phyloP scores from a whole-genome alignment of 2,797 vertebrate species.

The Cyclopterus lumpus region DNA sequence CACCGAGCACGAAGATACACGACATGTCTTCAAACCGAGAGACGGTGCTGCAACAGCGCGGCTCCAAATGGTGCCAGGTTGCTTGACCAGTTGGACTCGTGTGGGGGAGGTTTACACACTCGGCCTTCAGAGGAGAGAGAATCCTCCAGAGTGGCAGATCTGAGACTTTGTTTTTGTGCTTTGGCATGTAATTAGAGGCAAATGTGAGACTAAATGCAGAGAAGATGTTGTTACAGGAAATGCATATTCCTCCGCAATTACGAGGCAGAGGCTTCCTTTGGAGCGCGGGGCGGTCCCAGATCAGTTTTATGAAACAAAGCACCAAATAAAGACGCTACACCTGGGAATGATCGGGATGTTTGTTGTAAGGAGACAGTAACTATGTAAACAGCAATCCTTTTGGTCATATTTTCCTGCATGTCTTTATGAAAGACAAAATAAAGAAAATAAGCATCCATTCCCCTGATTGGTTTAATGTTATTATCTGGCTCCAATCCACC shows the following conservation, averaged over 20 bases:
- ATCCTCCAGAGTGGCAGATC: conserved; percentile 9
- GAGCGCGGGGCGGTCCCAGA: conserved; percentile 10
- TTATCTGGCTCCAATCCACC: too few relatives aligned
- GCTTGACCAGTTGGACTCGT: too few relatives aligned
- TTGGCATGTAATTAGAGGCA: conserved; percentile 41
- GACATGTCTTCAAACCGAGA: too few relatives aligned
- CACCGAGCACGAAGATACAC: too few relatives aligned
- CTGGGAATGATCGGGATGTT: not conserved
- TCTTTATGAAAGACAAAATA: not conserved
- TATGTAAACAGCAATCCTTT: too few relatives aligned
- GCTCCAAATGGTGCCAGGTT: too few relatives aligned
- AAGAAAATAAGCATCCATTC: too few relatives aligned
- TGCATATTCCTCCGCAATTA: conserved; percentile 53
- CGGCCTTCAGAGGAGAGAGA: not conserved
- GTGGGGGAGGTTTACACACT: not conserved
- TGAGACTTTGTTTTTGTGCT: conserved; percentile 15
- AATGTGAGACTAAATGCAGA: conserved; percentile 46
- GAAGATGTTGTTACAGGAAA: conserved; percentile 52
- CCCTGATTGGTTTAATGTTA: too few relatives aligned
- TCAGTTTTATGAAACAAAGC: conserved; percentile 10
- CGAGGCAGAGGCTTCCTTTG: conserved; percentile 34
- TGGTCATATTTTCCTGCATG: too few relatives aligned
- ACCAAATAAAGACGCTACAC: conserved; percentile 1
- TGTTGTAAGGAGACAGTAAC: not conserved
- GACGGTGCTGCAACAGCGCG: not conserved